phyloP scores from a whole-genome alignment of 1,140 invertebrate species.

The Ceratoteleas bidentatus region DNA sequence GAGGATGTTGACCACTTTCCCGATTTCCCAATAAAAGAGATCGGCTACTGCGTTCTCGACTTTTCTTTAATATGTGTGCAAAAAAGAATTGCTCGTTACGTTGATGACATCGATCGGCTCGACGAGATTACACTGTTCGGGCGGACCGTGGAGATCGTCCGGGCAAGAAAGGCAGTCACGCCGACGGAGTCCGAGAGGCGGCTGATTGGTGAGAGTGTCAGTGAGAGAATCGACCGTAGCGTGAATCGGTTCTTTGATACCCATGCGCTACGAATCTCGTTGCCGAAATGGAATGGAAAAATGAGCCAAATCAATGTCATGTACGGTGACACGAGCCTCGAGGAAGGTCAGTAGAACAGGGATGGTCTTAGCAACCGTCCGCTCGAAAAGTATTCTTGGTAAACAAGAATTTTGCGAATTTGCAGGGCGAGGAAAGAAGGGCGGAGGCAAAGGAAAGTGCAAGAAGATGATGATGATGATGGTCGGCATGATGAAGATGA shows the following conservation, averaged over 20 bases:
- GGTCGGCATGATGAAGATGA: slow-evolving; percentile 83
- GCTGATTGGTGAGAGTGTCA: slow-evolving; percentile 68
- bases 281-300: slow-evolving; percentile 74
- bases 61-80: slow-evolving; percentile 82
- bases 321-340: slow-evolving; percentile 70
- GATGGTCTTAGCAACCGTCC: not conserved
- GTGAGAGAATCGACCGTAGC: slow-evolving; percentile 79
- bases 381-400: too few relatives aligned
- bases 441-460: slow-evolving; percentile 77
- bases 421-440: slow-evolving; percentile 74
- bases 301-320: slow-evolving; percentile 76
- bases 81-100: slow-evolving; percentile 80
- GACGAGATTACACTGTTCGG: slow-evolving; percentile 81
- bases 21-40: slow-evolving; percentile 72
- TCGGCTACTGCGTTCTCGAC: slow-evolving; percentile 73
- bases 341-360: slow-evolving; percentile 71
- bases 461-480: slow-evolving; percentile 86
- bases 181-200: slow-evolving; percentile 47
- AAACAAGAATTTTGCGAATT: slow-evolving; percentile 11
- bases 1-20: slow-evolving; percentile 71
- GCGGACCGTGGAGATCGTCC: slow-evolving; percentile 81
- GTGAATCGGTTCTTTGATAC: slow-evolving; percentile 82
- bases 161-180: slow-evolving; percentile 54
- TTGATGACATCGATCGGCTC: slow-evolving; percentile 79
- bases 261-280: slow-evolving; percentile 79